Conservation (phyloP, 2,797 vertebrate species). For the Pitangus sulphuratus region DNA sequence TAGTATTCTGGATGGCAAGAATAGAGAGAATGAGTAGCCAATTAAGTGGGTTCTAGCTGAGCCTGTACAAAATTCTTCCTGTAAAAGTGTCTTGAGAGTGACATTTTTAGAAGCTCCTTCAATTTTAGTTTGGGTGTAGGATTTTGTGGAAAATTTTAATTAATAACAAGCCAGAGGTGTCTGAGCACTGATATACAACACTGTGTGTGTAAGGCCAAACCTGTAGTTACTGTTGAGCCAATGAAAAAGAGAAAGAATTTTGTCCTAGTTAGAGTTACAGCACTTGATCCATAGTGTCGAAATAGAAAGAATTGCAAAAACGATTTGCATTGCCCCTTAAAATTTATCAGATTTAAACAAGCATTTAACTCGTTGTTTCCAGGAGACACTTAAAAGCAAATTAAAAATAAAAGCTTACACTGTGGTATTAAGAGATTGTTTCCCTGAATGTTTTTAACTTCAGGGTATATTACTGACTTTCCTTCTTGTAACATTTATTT, state of each 20-base stretch:
- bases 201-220: neutral
- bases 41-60: neutral
- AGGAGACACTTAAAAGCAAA: neutral
- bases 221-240: neutral
- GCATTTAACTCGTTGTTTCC: neutral
- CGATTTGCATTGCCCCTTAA: neutral
- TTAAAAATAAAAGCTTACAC: neutral
- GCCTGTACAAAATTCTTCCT: neutral
- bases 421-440: neutral
- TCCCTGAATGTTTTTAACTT: neutral
- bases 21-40: neutral
- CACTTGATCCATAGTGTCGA: neutral
- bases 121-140: neutral
- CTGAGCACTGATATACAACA: accelerated
- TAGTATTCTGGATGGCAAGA: neutral
- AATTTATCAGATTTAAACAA: neutral
- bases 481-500: neutral
- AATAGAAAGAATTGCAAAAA: constrained; percentile 45
- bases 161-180: neutral
- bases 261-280: neutral
- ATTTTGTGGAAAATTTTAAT: neutral
- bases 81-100: neutral
- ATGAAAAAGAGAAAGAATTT: neutral
- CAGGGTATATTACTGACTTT: neutral
- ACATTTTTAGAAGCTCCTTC: neutral